These are phyloP conservation scores for Drosophila ezoana DNA, from an alignment of 2,888 invertebrate genomes.

Conservation along the genomic window DNA sequence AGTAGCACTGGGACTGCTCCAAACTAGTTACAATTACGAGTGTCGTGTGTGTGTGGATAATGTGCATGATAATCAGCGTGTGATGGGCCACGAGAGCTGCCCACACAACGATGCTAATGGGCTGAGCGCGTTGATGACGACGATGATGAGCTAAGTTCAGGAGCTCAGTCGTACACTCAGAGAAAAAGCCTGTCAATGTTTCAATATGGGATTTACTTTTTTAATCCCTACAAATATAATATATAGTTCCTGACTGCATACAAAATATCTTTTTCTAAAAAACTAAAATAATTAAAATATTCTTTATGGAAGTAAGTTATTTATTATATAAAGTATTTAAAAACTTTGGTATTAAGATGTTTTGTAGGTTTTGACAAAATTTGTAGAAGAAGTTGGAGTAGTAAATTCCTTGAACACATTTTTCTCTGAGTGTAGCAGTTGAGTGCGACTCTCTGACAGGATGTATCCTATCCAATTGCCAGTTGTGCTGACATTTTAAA, in stretches of 20 bases:
- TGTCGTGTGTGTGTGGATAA: conserved; percentile 36
- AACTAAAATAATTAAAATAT: no score
- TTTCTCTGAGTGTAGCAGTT: conserved; percentile 32
- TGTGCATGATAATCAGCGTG: conserved; percentile 65
- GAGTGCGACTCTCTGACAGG: conserved; percentile 48
- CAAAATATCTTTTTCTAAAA: no score
- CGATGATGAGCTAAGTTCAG: conserved; percentile 5
- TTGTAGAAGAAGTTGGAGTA: no score
- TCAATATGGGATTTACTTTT: no score
- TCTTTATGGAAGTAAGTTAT: no score
- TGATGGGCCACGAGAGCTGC: conserved; percentile 47
- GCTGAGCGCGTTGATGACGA: conserved; percentile 33
- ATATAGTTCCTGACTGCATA: no score
- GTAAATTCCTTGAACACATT: no score
- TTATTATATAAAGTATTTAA: not conserved
- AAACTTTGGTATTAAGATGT: not conserved
- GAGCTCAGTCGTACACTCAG: conserved; percentile 4
- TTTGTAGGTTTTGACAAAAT: no score
- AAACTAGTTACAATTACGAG: conserved; percentile 39
- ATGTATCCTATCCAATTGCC: conserved; percentile 66
- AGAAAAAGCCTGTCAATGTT: not conserved
- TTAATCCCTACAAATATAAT: no score
- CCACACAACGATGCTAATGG: conserved; percentile 67
- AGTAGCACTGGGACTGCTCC: conserved; percentile 25
- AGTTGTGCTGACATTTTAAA: conserved; percentile 72